Base-by-base conservation (phyloP, 2,797 vertebrate species). In the Epinephelus awoara region DNA sequence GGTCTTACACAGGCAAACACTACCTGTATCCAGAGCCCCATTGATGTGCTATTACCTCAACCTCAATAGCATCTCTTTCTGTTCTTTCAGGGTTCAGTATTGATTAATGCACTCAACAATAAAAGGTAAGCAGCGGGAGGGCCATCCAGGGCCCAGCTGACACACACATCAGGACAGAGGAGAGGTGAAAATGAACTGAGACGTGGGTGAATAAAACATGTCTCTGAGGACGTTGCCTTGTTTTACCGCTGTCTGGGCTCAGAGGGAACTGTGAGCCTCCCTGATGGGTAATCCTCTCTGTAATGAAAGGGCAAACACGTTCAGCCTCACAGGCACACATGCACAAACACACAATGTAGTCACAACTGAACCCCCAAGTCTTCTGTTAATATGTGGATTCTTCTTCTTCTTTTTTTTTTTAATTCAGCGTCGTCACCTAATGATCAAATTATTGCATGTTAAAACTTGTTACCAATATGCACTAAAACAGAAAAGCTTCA, bases 121-220 rank as follows among this genome's bases (percentile, higher is more conserved):
- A 72, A 84, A 80, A 86, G 80, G 79, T 86, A 78, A 90, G 70
- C 61, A 72, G 87, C 52, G 47, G 82, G 83, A 79, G 83, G 79
- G 59, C 47, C 57, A 27, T 64, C 12, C 62, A 4, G 65, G 65
- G 54, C 77, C 38, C 74, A 86, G 85, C 87, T 85, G 89, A 91
- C 78, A 72, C 76, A 71, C 79, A 82, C 88, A 65, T 84, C 79
- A 81, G 83, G 69, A 80, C 74, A 46, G 76, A 87, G 52, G 71
- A 85, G 75, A 88, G 85, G 89, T 88, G 92, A 93, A 91, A 93
- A 94, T 93, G 54, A 92, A 90, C 77, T 70, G 79, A 87, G 89
- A 90, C 71, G 14, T 59, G 74, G 88, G 72, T 88, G 85, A 92
- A 93, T 89, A 83, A 89, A 91, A 90, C 77, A 82, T 83, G 88